Conservation (phyloP, 1,140 invertebrate genomes). For the Drosophila pseudoobscura region DNA sequence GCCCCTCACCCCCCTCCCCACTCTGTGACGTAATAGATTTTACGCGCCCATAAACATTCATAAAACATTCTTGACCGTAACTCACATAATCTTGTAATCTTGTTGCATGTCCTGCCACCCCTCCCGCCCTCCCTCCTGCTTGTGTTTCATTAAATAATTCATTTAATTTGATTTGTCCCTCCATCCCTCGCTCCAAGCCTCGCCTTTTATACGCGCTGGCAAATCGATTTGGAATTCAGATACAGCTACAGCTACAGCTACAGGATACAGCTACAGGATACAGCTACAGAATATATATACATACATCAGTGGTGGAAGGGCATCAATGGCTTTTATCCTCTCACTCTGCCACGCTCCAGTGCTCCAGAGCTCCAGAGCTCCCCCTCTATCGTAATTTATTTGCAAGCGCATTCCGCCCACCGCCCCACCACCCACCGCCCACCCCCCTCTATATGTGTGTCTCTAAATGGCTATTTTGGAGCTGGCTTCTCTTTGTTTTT, state of each 20-base stretch:
- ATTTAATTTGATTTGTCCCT: conserved; percentile 70
- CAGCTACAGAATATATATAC: not conserved
- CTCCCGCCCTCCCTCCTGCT: not conserved
- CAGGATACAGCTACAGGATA: too few relatives aligned
- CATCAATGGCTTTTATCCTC: conserved; percentile 60
- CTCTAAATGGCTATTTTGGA: conserved; percentile 47
- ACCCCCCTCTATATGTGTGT: conserved; percentile 12
- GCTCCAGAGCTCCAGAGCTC: too few relatives aligned
- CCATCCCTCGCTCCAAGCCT: not conserved
- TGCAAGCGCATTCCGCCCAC: conserved; percentile 32
- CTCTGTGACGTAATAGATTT: conserved; percentile 77
- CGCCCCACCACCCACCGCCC: not conserved
- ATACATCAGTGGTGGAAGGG: not conserved
- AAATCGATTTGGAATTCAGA: conserved; percentile 54
- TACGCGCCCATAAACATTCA: conserved; percentile 77
- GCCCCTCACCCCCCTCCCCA: too few relatives aligned
- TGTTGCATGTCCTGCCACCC: conserved; percentile 35
- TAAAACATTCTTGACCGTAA: conserved; percentile 74
- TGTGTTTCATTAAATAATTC: conserved; percentile 77
- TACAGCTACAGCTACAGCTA: not conserved
- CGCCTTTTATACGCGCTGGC: conserved; percentile 32
- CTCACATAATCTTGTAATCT: conserved; percentile 78
- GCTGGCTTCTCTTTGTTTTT: conserved; percentile 29
- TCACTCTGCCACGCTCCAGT: not conserved
- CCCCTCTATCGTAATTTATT: conserved; percentile 60